A percentile compares a stretch with the other conserved stretches of the same genome.
phyloP scores from a whole-genome alignment of 2,113 vertebrate genomes.

The Poeciliopsis turrubarensis region DNA sequence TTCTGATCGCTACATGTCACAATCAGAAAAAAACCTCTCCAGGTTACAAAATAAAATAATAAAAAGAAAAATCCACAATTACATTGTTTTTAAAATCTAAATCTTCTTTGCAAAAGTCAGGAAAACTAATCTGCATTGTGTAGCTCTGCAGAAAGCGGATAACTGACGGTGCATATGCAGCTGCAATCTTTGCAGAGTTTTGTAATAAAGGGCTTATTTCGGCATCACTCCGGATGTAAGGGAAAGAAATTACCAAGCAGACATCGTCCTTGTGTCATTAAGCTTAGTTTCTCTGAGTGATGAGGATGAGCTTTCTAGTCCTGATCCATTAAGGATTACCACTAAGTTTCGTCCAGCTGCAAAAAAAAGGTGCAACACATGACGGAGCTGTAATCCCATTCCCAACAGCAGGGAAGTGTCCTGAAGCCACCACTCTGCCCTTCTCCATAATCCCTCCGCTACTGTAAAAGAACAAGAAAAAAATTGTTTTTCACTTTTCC shows the following conservation, averaged over 20 bases:
- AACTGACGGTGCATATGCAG: slow-evolving; percentile 54
- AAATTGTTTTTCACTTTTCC: slow-evolving; percentile 73
- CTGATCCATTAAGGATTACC: slow-evolving; percentile 71
- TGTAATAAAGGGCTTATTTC: slow-evolving; percentile 61
- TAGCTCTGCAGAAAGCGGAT: slow-evolving; percentile 53
- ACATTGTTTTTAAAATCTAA: slow-evolving; percentile 46
- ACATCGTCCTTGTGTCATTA: slow-evolving; percentile 34
- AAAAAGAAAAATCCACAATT: slow-evolving; percentile 47
- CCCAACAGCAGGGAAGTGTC: slow-evolving; percentile 57
- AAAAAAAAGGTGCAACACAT: slow-evolving; percentile 59
- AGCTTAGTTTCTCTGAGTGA: slow-evolving; percentile 59
- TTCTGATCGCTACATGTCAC: slow-evolving; percentile 27
- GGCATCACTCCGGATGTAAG: slow-evolving; percentile 39
- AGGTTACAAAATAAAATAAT: neutral
- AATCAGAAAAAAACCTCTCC: slow-evolving; percentile 35
- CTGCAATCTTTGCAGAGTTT: slow-evolving; percentile 41
- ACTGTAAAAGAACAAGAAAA: slow-evolving; percentile 27
- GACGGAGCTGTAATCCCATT: slow-evolving; percentile 67
- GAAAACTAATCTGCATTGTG: slow-evolving; percentile 56
- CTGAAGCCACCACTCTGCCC: slow-evolving; percentile 48
- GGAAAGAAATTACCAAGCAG: slow-evolving; percentile 16
- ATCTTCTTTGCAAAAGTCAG: slow-evolving; percentile 59
- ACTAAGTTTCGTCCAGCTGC: slow-evolving; percentile 51
- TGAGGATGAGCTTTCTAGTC: slow-evolving; percentile 41
- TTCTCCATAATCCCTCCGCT: slow-evolving; percentile 58